Conservation (phyloP, 2,113 vertebrate species). For the Saguinus imperator region DNA sequence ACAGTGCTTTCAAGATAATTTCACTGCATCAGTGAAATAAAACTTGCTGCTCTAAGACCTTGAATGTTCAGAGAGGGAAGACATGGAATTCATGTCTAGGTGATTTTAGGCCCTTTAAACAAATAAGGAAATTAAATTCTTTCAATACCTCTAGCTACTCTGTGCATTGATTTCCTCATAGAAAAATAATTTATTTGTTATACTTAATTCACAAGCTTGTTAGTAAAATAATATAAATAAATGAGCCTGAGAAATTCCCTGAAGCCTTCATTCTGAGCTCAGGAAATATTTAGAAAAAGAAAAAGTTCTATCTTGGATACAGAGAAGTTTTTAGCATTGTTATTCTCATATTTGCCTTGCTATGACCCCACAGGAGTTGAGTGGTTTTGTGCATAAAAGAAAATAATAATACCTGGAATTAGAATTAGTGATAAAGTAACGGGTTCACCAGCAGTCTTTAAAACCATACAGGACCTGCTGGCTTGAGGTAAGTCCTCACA, state of each 20-base stretch:
- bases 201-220: background rate
- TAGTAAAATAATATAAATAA: background rate
- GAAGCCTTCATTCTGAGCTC: background rate
- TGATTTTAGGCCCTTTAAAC: background rate
- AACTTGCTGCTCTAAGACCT: no score
- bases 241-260: background rate
- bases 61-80: background rate
- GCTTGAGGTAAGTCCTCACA: background rate
- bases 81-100: background rate
- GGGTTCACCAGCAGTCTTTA: background rate
- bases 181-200: background rate
- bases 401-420: background rate
- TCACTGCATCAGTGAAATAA: no score
- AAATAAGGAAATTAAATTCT: background rate
- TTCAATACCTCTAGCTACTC: background rate
- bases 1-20: background rate
- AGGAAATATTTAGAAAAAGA: background rate
- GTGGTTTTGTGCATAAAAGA: background rate
- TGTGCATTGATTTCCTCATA: background rate
- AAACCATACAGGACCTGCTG: background rate
- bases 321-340: background rate
- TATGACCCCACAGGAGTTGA: background rate
- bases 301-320: background rate
- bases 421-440: background rate
- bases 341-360: background rate